Evolutionary conservation across 2,888 invertebrate species (phyloP).

Genomic region (Xestia sexstrigata): DNA sequence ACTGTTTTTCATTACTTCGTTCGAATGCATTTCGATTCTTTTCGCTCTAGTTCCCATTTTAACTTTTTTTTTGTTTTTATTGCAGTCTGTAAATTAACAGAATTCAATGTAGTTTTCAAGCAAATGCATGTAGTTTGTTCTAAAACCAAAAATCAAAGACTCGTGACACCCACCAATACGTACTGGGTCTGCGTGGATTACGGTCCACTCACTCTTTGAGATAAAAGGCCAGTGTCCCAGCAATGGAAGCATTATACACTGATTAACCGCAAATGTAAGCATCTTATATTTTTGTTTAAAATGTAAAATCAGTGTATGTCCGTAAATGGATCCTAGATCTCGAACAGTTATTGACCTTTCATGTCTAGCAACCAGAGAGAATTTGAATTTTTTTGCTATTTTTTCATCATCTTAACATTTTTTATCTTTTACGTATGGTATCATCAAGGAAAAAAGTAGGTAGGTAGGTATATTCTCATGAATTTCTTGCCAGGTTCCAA

Average conservation of each 20-base stretch:
- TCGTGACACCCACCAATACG: too few species aligned
- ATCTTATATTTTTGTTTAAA: background rate
- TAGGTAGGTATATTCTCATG: too few species aligned
- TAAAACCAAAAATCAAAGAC: background rate
- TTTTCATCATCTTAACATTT: background rate
- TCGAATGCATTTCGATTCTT: slow-evolving; percentile 16
- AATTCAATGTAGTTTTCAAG: background rate
- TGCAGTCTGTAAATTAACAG: background rate
- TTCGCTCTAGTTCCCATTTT: slow-evolving; percentile 30
- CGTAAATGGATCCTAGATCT: background rate
- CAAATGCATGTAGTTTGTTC: background rate
- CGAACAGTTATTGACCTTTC: background rate
- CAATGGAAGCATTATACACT: background rate
- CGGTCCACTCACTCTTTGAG: background rate
- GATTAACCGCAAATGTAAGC: background rate
- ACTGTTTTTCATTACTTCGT: slow-evolving; percentile 6
- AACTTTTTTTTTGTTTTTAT: slow-evolving; percentile 2
- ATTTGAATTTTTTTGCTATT: background rate
- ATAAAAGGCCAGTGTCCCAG: background rate
- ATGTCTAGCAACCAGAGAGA: background rate
- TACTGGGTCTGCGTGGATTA: background rate
- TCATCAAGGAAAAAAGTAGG: background rate
- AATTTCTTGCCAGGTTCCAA: background rate
- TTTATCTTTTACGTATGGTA: background rate
- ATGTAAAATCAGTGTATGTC: background rate